Conservation (phyloP, 2,888 invertebrate genomes). For the Orthonevra nobilis region DNA sequence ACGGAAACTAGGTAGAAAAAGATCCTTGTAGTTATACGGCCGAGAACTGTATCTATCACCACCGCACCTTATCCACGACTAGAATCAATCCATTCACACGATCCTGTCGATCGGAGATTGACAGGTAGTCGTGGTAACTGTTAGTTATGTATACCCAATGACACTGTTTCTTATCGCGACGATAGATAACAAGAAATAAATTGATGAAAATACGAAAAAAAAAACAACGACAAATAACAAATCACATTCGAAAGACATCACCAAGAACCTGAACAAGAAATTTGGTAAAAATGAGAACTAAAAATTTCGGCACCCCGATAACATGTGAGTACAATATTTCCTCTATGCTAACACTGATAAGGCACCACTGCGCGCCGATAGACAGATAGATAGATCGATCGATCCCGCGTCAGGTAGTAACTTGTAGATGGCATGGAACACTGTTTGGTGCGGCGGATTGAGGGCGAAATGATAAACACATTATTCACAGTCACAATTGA, state of each 20-base stretch:
- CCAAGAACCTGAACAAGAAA: constrained; percentile 31
- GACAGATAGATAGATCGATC: constrained; percentile 57
- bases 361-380: constrained; percentile 45
- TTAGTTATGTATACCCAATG: constrained; percentile 56
- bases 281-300: constrained; percentile 2
- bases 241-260: constrained; percentile 51
- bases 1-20: too few species aligned
- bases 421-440: not conserved
- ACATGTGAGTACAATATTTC: constrained; percentile 36
- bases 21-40: constrained; percentile 39
- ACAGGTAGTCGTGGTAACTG: constrained; percentile 66
- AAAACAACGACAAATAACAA: constrained; percentile 8
- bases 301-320: constrained; percentile 45
- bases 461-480: constrained; percentile 50
- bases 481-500: constrained; percentile 3
- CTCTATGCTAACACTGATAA: constrained; percentile 46
- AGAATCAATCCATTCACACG: constrained; percentile 67
- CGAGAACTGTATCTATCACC: constrained; percentile 60
- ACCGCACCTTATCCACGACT: constrained; percentile 68
- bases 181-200: constrained; percentile 50
- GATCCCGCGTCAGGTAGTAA: constrained; percentile 55
- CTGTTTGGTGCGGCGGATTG: constrained; percentile 31
- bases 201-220: constrained; percentile 4
- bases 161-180: constrained; percentile 58
- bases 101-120: constrained; percentile 68